A percentile compares a stretch with the other conserved stretches of the same genome.
Evolutionary conservation across 2,113 vertebrate genomes (phyloP).

Genomic region (Ciconia maguari): DNA sequence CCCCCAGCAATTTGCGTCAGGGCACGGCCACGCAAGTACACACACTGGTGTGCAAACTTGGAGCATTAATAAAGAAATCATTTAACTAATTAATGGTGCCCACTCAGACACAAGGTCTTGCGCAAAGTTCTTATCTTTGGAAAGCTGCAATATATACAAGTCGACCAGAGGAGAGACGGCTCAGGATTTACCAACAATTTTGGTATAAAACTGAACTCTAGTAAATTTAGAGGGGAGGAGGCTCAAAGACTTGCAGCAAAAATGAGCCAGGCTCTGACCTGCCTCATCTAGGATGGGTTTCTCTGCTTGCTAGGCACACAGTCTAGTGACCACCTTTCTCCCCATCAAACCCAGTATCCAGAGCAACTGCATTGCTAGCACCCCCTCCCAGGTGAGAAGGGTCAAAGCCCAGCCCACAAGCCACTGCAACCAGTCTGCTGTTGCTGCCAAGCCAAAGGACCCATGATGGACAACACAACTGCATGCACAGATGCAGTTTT

Average conservation of each 20-base stretch:
- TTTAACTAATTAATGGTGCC: not conserved
- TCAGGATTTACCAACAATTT: not conserved
- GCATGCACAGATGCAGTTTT: fast-evolving
- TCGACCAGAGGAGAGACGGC: not conserved
- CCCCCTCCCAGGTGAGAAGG: not conserved
- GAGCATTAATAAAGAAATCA: not conserved
- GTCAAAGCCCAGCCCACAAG: not conserved
- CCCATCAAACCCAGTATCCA: not conserved
- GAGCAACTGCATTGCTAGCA: not conserved
- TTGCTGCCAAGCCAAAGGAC: not conserved
- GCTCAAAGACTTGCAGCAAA: not conserved
- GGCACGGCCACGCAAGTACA: fast-evolving
- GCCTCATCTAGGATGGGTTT: not conserved
- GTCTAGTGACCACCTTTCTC: not conserved
- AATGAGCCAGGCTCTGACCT: not conserved
- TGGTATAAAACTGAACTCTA: not conserved
- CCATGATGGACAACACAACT: fast-evolving
- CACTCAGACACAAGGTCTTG: not conserved
- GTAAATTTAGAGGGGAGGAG: not conserved
- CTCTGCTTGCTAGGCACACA: not conserved
- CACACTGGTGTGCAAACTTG: not conserved
- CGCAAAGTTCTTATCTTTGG: not conserved
- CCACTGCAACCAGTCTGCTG: fast-evolving
- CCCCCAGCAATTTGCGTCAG: not conserved
- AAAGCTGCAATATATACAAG: not conserved